These are phyloP conservation scores for Pimpla rufipes DNA, from an alignment of 2,888 invertebrate genomes.

Conservation along the genomic window DNA sequence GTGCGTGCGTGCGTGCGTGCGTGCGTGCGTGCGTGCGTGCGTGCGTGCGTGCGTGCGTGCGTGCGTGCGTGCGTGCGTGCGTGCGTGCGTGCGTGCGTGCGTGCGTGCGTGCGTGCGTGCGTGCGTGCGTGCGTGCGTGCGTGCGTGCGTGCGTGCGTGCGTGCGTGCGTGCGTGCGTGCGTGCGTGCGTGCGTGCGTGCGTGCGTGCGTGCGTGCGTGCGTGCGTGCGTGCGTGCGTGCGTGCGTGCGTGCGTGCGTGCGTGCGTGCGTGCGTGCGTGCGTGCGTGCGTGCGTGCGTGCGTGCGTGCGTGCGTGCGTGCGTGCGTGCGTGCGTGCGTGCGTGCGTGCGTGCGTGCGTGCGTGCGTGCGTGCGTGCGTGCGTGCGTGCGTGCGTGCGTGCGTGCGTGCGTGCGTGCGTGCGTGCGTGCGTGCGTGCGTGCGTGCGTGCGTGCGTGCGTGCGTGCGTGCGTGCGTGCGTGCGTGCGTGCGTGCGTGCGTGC, in stretches of 20 bases:
- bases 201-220: too few relatives aligned
- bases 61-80: not conserved
- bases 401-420: too few relatives aligned
- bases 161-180: too few relatives aligned
- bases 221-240: not conserved
- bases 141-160: too few relatives aligned
- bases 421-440: too few relatives aligned
- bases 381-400: too few relatives aligned
- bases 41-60: not conserved
- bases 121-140: not conserved
- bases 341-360: too few relatives aligned
- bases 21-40: conserved; percentile 6
- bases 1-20: conserved; percentile 6
- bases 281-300: not conserved
- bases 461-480: too few relatives aligned
- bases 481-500: too few relatives aligned
- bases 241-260: not conserved
- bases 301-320: not conserved
- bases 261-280: not conserved
- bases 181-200: too few relatives aligned
- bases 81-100: not conserved
- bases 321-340: not conserved
- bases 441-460: too few relatives aligned
- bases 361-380: too few relatives aligned
- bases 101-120: not conserved